A percentile compares a stretch with the other conserved stretches of the same genome.
Evolutionary conservation across 2,888 invertebrate species (phyloP).

Genomic region (Drosophila cyrtoloma): DNA sequence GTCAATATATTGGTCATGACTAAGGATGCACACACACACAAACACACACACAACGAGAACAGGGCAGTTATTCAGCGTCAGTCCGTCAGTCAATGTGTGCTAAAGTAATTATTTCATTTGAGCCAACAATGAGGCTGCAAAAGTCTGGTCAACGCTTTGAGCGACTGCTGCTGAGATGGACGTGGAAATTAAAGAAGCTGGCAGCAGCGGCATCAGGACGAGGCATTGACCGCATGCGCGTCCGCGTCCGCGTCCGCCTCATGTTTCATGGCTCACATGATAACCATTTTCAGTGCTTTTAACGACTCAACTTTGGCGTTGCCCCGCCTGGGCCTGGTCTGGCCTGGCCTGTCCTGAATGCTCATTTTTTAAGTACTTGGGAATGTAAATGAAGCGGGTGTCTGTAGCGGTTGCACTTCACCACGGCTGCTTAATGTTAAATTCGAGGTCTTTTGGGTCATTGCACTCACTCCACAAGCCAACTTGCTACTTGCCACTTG

Average conservation of each 20-base stretch:
- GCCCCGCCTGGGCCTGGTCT: conserved; percentile 10
- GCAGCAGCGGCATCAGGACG: conserved; percentile 40
- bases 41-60: conserved; percentile 8
- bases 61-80: conserved; percentile 40
- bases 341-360: conserved; percentile 38
- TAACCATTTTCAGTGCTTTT: conserved; percentile 70
- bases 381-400: conserved; percentile 82
- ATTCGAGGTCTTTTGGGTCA: conserved; percentile 75
- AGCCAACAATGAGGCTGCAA: conserved; percentile 82
- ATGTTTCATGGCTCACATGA: conserved; percentile 37
- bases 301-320: conserved; percentile 71
- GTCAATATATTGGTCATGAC: conserved; percentile 81
- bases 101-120: conserved; percentile 83
- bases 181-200: conserved; percentile 82
- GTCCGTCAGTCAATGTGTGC: conserved; percentile 71
- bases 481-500: conserved; percentile 3
- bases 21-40: conserved; percentile 61
- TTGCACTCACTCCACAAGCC: conserved; percentile 45
- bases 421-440: conserved; percentile 27
- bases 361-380: conserved; percentile 76
- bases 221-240: conserved; percentile 33
- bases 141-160: conserved; percentile 69
- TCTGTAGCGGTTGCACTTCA: conserved; percentile 45
- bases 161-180: conserved; percentile 73
- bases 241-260: conserved; percentile 35